phyloP scores from a whole-genome alignment of 2,797 vertebrate species.

The Apogon talboti region DNA sequence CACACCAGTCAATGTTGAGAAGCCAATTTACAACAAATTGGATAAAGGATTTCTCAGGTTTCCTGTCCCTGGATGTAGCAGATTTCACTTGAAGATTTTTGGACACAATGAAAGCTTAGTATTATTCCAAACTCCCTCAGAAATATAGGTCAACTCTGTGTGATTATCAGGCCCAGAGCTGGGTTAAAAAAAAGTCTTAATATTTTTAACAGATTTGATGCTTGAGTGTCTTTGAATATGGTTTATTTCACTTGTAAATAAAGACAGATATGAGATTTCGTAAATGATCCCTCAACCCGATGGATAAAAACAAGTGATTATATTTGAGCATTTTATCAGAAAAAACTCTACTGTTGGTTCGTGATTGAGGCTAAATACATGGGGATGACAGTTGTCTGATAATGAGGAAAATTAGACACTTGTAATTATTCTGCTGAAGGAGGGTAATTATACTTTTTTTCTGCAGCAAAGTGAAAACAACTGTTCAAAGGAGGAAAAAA shows the following conservation, averaged over 20 bases:
- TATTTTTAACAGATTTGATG: too few relatives aligned
- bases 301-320: background rate
- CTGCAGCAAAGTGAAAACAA: constrained; percentile 18
- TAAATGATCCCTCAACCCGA: background rate
- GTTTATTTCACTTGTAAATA: background rate
- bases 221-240: too few relatives aligned
- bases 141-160: constrained; percentile 2
- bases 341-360: background rate
- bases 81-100: constrained; percentile 20
- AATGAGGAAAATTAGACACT: background rate
- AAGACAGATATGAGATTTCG: too few relatives aligned
- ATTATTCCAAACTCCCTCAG: constrained; percentile 5
- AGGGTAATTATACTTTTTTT: constrained; percentile 17
- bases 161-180: too few relatives aligned
- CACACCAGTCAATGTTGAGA: constrained; percentile 39
- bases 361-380: background rate
- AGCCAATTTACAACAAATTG: constrained; percentile 34
- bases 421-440: constrained; percentile 3
- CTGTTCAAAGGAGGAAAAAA: constrained; percentile 17
- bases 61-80: background rate
- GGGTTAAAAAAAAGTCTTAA: too few relatives aligned
- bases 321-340: background rate
- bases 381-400: background rate
- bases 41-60: constrained; percentile 21
- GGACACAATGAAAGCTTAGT: background rate